Evolutionary conservation across 2,113 vertebrate genomes (phyloP).

Genomic region (Drymodes brunneopygia): DNA sequence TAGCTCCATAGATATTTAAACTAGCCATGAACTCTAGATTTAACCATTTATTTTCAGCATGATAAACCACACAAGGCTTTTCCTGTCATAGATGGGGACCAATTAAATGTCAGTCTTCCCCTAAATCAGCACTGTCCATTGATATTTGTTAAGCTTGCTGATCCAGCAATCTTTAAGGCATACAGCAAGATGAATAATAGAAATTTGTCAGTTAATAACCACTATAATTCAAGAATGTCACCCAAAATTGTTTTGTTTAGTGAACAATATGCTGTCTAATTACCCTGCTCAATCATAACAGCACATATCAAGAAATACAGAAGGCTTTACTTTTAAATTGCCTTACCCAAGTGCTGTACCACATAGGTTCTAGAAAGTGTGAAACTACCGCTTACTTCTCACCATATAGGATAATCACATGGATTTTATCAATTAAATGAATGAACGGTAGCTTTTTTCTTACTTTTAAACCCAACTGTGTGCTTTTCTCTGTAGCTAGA

Average conservation of each 20-base stretch:
- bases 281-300: slow-evolving; percentile 88
- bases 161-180: slow-evolving; percentile 72
- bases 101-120: slow-evolving; percentile 2
- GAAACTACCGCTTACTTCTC: background rate
- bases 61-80: background rate
- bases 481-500: background rate
- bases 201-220: slow-evolving; percentile 90
- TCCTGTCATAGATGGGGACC: background rate
- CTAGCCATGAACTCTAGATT: background rate
- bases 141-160: slow-evolving; percentile 58
- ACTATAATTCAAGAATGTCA: slow-evolving; percentile 90
- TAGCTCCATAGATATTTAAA: background rate
- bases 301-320: slow-evolving; percentile 68
- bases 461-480: background rate
- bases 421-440: background rate
- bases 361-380: background rate
- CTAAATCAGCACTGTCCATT: slow-evolving; percentile 32
- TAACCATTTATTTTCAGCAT: slow-evolving; percentile 18
- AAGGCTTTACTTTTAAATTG: slow-evolving; percentile 38
- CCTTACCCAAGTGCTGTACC: background rate
- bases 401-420: background rate
- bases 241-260: slow-evolving; percentile 85
- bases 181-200: slow-evolving; percentile 84
- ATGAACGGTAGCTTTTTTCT: background rate
- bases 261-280: slow-evolving; percentile 93